These are phyloP conservation scores for Tanypteryx hageni DNA, from an alignment of 2,888 invertebrate genomes.

Conservation along the genomic window DNA sequence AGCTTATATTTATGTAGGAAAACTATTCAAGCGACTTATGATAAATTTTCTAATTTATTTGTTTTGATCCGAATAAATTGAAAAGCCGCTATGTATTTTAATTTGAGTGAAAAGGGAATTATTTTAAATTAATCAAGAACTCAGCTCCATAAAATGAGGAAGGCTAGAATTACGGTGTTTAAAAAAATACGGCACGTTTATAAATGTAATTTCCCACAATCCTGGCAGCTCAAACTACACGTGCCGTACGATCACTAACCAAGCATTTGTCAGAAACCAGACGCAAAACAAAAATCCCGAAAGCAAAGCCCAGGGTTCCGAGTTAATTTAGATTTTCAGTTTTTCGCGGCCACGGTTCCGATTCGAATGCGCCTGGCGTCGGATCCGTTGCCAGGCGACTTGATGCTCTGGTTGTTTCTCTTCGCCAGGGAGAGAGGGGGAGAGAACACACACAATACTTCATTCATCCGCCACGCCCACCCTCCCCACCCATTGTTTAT, in stretches of 20 bases:
- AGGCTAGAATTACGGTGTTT: too few relatives aligned
- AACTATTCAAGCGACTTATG: too few relatives aligned
- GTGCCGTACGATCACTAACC: background rate
- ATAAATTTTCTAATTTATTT: too few relatives aligned
- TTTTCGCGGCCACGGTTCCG: background rate
- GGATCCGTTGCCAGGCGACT: constrained; percentile 46
- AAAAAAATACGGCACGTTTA: too few relatives aligned
- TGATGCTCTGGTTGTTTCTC: constrained; percentile 58
- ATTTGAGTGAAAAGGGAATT: too few relatives aligned
- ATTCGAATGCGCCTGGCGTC: constrained; percentile 47
- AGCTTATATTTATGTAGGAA: too few relatives aligned
- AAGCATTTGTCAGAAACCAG: background rate
- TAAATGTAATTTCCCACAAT: too few relatives aligned
- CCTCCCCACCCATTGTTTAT: background rate
- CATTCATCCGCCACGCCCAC: constrained; percentile 38
- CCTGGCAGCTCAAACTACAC: too few relatives aligned
- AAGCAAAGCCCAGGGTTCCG: background rate
- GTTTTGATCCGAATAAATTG: too few relatives aligned
- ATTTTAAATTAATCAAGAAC: too few relatives aligned
- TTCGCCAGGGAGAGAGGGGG: background rate
- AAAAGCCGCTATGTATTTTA: too few relatives aligned
- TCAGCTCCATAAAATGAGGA: too few relatives aligned
- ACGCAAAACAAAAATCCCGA: background rate
- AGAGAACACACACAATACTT: background rate
- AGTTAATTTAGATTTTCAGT: background rate